Evolutionary conservation across 2,797 vertebrate species (phyloP).

Genomic region (Gymnodraco acuticeps): DNA sequence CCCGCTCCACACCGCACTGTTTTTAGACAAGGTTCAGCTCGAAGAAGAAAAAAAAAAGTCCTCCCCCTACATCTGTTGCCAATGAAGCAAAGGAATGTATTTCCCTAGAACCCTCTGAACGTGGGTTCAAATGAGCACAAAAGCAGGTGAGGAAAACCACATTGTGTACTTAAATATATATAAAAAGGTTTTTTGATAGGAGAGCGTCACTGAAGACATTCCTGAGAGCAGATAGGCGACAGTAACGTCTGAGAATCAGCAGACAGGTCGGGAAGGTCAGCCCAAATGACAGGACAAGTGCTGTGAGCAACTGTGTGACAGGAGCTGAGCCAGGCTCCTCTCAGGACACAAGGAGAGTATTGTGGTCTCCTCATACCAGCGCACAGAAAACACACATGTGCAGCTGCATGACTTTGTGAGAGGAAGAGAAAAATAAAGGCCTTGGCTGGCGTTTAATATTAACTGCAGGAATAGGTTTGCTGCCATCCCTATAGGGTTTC

Average conservation of each 20-base stretch:
- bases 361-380: slow-evolving; percentile 77
- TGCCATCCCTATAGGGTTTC: slow-evolving; percentile 31
- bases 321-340: slow-evolving; percentile 77
- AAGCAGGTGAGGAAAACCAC: slow-evolving; percentile 53
- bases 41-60: slow-evolving; percentile 60
- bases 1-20: slow-evolving; percentile 71
- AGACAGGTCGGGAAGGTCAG: slow-evolving; percentile 77
- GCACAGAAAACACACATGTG: slow-evolving; percentile 52
- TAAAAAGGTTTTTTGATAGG: slow-evolving; percentile 11
- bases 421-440: slow-evolving; percentile 54
- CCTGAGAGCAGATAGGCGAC: slow-evolving; percentile 55
- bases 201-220: slow-evolving; percentile 48
- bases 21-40: slow-evolving; percentile 81
- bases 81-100: slow-evolving; percentile 86
- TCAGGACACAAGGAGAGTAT: slow-evolving; percentile 80
- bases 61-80: slow-evolving; percentile 86
- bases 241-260: slow-evolving; percentile 63
- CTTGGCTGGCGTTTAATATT: slow-evolving; percentile 53
- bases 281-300: slow-evolving; percentile 83
- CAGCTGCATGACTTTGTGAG: slow-evolving; percentile 73
- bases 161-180: slow-evolving; percentile 1
- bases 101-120: slow-evolving; percentile 70
- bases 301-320: slow-evolving; percentile 83
- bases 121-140: slow-evolving; percentile 65
- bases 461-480: slow-evolving; percentile 43